Evolutionary conservation across 2,113 vertebrate species (phyloP).

Genomic region (Tachuris rubrigastra): DNA sequence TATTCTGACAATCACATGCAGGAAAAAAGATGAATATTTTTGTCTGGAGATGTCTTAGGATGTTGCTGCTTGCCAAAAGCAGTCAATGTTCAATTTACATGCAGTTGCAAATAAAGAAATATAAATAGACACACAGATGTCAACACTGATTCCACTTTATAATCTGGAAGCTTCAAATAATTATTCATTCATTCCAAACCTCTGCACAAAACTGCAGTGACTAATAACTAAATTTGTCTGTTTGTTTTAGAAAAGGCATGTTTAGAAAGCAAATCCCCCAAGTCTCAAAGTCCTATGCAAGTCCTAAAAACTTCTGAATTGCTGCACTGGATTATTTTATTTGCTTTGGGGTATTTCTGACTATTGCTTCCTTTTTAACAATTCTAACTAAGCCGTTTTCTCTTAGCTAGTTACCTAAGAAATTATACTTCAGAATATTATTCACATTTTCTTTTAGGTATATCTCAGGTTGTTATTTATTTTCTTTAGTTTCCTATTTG

Average conservation of each 20-base stretch:
- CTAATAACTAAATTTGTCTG: background rate
- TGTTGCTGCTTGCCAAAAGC: background rate
- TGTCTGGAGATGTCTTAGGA: background rate
- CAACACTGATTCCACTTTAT: background rate
- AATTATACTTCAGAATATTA: background rate
- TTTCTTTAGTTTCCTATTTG: background rate
- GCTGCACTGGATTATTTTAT: background rate
- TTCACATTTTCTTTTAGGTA: background rate
- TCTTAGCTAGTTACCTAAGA: background rate
- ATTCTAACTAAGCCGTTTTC: background rate
- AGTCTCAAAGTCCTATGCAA: background rate
- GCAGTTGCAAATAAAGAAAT: background rate
- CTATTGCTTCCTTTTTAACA: background rate
- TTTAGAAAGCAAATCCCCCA: background rate
- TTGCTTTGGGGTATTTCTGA: background rate
- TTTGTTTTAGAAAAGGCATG: background rate
- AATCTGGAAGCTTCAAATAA: background rate
- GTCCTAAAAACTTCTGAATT: background rate
- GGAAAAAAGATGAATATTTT: background rate
- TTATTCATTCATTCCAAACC: background rate
- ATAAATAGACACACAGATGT: background rate
- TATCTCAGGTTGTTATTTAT: background rate
- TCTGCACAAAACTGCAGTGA: background rate
- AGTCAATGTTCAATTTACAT: background rate
- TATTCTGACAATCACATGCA: background rate